These are phyloP conservation scores for Oreochromis grahami DNA, from an alignment of 2,797 vertebrate species.

Conservation along the genomic window DNA sequence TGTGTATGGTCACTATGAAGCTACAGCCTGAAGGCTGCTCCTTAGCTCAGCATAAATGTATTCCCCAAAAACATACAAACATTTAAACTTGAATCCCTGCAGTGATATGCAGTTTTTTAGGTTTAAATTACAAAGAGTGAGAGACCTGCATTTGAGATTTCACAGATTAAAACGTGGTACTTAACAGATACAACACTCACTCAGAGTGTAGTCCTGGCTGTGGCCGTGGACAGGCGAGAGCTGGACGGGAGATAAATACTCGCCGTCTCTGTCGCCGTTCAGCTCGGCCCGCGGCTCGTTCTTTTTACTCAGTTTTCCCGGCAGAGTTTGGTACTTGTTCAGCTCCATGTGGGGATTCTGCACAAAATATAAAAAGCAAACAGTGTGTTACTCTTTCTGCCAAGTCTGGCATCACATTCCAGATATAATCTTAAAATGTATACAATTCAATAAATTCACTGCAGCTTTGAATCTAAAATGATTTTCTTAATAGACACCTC, in stretches of 20 bases:
- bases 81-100: neutral
- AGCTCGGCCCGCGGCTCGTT: slow-evolving; percentile 62
- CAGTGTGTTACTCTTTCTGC: neutral
- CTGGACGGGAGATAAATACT: slow-evolving; percentile 49
- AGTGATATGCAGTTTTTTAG: neutral
- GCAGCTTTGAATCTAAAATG: neutral
- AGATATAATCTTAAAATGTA: neutral
- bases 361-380: neutral
- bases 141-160: neutral
- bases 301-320: slow-evolving; percentile 82
- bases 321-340: slow-evolving; percentile 89
- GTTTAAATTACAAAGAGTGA: neutral
- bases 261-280: slow-evolving; percentile 73
- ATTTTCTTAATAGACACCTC: neutral
- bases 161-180: neutral
- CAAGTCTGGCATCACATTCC: neutral
- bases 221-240: slow-evolving; percentile 50
- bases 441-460: neutral
- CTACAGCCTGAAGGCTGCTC: neutral
- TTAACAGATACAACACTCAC: slow-evolving; percentile 70
- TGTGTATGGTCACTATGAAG: accelerated
- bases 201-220: slow-evolving; percentile 73
- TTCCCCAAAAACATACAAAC: neutral
- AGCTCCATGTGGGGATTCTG: slow-evolving; percentile 76
- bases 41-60: neutral